Base-by-base conservation (phyloP, 2,113 vertebrate genomes). In the Anguilla rostrata region DNA sequence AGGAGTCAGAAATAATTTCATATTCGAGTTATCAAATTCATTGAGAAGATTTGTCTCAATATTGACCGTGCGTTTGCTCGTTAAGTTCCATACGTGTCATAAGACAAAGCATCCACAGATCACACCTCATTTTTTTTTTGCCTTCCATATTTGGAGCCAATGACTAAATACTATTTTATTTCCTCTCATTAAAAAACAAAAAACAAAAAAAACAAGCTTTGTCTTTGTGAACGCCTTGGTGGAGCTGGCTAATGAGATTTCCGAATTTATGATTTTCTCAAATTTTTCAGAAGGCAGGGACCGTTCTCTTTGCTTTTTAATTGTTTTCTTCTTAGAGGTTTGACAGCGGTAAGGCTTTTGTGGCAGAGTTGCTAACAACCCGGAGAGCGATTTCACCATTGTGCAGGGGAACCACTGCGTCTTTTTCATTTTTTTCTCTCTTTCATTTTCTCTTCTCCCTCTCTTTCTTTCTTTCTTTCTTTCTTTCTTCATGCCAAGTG, bases 21-120 rank as follows among this genome's bases (percentile, higher is more conserved):
- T 11, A 66, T 6, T 66, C 18, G 8, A 66, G 60, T 26, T 66
- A 26, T 66, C 22, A 20, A 66, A 20, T 22, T 26, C 60, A 26
- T 5, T 26, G 60, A 66, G 60, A 66, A 26, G 18, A 3, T 26
- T 9, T 75, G 71, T 75, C n/a, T 34, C 6, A 75, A 75, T 75
- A 93, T 94, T 94, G 95, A 95, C 92, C 92, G 92, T 91, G 91
- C 93, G 94, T 89, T 92, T 93, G 43, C 88, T 89, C 92, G 89
- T 91, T 89, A 78, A 88, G 92, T 86, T 89, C 84, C 90, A 87
- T 88, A n/a, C 2, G 88, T 88, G 91, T 94, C 90, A 93, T 86
- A 89, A 90, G 85, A 88, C 90, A 83, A 88, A 85, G 75, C 26
- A 89, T 89, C 83, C 89, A 82, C 88, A 79, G 8, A 66, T 22